Evolutionary conservation across 2,113 vertebrate species (phyloP).

Genomic region (Tonatia bakeri): DNA sequence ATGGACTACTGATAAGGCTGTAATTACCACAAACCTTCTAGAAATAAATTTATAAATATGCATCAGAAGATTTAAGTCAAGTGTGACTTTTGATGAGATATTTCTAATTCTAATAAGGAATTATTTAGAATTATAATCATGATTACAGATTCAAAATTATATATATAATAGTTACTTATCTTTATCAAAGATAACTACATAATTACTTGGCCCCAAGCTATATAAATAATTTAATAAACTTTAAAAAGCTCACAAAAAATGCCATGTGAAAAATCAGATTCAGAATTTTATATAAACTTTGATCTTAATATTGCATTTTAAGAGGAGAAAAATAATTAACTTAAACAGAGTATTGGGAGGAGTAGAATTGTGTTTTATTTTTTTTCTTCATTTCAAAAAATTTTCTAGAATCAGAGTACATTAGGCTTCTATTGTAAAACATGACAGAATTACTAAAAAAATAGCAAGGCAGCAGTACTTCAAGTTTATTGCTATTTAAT

Average conservation of each 20-base stretch:
- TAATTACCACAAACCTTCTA: neutral
- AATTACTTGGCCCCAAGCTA: neutral
- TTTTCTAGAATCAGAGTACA: neutral
- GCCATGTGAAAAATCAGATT: neutral
- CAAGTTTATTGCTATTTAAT: neutral
- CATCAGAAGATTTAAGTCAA: neutral
- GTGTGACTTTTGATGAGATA: neutral
- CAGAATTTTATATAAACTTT: neutral
- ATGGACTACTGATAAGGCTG: neutral
- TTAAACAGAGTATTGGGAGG: neutral
- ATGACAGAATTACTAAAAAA: neutral
- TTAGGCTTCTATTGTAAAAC: neutral
- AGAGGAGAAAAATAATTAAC: neutral
- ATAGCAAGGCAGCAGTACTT: neutral
- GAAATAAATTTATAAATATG: neutral
- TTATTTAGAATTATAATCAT: neutral
- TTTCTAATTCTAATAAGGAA: neutral
- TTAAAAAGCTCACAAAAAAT: neutral
- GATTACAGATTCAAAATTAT: neutral
- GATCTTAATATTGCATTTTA: neutral
- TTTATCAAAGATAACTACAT: neutral
- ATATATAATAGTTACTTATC: neutral
- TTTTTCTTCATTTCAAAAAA: neutral
- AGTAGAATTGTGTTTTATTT: neutral
- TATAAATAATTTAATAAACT: neutral